Percentiles rank a stretch among this genome's conserved stretches.
Evolutionary conservation across 2,797 vertebrate genomes (phyloP).

Genomic region (Cichlasoma orientale): DNA sequence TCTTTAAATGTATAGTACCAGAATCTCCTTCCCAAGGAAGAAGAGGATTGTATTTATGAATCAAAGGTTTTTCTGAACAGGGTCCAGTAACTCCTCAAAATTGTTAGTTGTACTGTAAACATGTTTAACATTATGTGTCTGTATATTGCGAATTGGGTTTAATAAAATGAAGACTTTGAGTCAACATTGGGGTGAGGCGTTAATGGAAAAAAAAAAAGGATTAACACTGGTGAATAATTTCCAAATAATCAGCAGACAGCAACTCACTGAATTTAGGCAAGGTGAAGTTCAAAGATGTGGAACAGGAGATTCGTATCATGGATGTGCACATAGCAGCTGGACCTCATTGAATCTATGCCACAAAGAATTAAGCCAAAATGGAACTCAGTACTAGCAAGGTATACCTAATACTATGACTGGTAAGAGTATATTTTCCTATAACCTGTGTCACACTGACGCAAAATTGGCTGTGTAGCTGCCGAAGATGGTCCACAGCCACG

Average conservation of each 20-base stretch:
- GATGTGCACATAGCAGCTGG: fast-evolving
- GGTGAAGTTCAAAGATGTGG: too few relatives aligned
- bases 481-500: too few relatives aligned
- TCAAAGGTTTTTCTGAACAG: conserved; percentile 24
- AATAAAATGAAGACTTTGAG: conserved; percentile 35
- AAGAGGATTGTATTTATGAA: conserved; percentile 45
- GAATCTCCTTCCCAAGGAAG: not conserved
- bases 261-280: too few relatives aligned
- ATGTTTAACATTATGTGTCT: conserved; percentile 65
- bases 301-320: not conserved
- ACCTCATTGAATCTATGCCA: not conserved
- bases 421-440: not conserved
- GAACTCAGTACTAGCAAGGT: not conserved
- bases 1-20: conserved; percentile 30
- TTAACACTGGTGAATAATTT: not conserved
- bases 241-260: too few relatives aligned
- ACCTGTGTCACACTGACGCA: too few relatives aligned
- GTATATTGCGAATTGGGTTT: conserved; percentile 62
- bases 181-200: fast-evolving
- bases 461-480: too few relatives aligned
- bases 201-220: not conserved
- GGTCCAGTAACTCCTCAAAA: conserved; percentile 37
- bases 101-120: conserved; percentile 64
- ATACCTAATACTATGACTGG: not conserved
- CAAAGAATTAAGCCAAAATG: not conserved